phyloP scores from a whole-genome alignment of 2,888 invertebrate genomes.

The Tetragonula carbonaria region DNA sequence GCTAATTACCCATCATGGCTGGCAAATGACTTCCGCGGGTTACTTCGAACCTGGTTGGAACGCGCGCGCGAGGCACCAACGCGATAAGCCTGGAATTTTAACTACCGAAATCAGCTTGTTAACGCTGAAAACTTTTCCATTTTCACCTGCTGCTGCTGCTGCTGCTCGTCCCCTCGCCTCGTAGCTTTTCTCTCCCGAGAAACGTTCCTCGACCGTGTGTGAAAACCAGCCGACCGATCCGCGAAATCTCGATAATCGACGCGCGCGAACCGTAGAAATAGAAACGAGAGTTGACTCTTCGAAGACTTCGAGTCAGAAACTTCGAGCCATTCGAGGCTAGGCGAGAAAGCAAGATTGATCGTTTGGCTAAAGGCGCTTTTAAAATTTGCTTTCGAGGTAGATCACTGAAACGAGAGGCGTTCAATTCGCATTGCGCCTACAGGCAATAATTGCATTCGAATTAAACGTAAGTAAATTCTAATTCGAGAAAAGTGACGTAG shows the following conservation, averaged over 20 bases:
- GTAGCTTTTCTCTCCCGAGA: not conserved
- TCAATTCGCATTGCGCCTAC: too few relatives aligned
- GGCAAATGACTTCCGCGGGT: slow-evolving; percentile 81
- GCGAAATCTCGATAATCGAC: slow-evolving; percentile 5
- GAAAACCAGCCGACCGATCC: slow-evolving; percentile 6
- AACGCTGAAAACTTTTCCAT: slow-evolving; percentile 38
- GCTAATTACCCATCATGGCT: slow-evolving; percentile 81
- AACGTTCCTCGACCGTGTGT: not conserved
- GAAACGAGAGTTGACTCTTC: not conserved
- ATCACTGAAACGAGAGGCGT: too few relatives aligned
- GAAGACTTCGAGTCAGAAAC: too few relatives aligned
- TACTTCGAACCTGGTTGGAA: slow-evolving; percentile 53
- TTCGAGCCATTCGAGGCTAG: too few relatives aligned
- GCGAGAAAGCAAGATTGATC: too few relatives aligned
- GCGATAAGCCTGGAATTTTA: slow-evolving; percentile 62
- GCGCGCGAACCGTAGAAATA: not conserved
- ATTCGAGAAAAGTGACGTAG: too few relatives aligned
- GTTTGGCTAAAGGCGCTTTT: too few relatives aligned
- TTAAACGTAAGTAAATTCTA: too few relatives aligned
- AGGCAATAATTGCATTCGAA: too few relatives aligned
- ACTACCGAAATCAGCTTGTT: slow-evolving; percentile 38
- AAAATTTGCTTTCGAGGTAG: too few relatives aligned
- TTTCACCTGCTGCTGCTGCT: not conserved
- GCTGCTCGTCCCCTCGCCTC: not conserved
- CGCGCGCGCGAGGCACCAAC: slow-evolving; percentile 8